Evolutionary conservation across 2,797 vertebrate genomes (phyloP).

Genomic region (Siniperca obscura): DNA sequence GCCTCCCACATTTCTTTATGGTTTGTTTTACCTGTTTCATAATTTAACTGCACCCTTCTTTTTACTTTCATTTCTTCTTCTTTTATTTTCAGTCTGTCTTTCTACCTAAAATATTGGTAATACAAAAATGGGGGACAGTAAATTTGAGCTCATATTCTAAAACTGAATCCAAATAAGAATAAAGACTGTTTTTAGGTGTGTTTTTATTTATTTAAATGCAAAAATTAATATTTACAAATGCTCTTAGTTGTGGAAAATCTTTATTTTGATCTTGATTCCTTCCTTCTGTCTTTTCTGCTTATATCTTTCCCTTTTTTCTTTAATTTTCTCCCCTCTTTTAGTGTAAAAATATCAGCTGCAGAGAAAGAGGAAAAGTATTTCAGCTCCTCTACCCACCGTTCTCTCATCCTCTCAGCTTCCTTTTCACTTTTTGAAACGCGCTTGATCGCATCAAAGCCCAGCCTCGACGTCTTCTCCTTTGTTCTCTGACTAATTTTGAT

Average conservation of each 20-base stretch:
- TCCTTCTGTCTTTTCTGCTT: not conserved
- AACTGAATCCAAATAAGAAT: not conserved
- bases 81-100: not conserved
- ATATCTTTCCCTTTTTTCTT: constrained; percentile 11
- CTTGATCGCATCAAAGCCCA: constrained; percentile 77
- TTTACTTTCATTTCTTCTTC: not conserved
- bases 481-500: constrained; percentile 83
- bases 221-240: not conserved
- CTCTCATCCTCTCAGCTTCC: constrained; percentile 73
- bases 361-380: constrained; percentile 70
- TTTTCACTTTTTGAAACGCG: constrained; percentile 69
- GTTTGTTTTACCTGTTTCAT: constrained; percentile 20
- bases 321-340: constrained; percentile 34
- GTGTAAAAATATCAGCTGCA: constrained; percentile 44
- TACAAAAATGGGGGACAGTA: not conserved
- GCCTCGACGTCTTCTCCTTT: constrained; percentile 53
- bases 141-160: constrained; percentile 35
- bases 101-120: constrained; percentile 11
- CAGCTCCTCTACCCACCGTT: constrained; percentile 60
- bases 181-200: not conserved
- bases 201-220: constrained; percentile 17
- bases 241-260: not conserved
- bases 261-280: not conserved
- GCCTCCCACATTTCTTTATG: not conserved
- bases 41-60: not conserved